Evolutionary conservation across 1,140 invertebrate genomes (phyloP).

Genomic region (Cyphomyrmex costatus): DNA sequence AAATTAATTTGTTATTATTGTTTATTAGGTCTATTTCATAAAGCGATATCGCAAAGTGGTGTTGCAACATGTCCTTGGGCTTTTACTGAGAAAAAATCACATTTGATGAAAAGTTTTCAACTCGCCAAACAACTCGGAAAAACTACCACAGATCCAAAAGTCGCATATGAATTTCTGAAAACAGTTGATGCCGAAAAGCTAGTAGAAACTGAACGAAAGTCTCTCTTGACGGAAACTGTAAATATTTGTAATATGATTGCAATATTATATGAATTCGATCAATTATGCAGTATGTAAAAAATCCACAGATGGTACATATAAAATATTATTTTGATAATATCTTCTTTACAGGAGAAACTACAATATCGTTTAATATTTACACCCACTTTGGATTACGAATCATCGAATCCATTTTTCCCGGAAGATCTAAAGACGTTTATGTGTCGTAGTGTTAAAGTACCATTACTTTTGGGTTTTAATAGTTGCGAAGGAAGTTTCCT

Average conservation of each 20-base stretch:
- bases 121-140: conserved; percentile 84
- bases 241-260: background rate
- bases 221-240: background rate
- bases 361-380: conserved; percentile 64
- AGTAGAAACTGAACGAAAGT: conserved; percentile 8
- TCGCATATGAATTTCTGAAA: conserved; percentile 85
- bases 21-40: conserved; percentile 87
- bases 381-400: conserved; percentile 78
- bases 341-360: conserved; percentile 69
- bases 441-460: conserved; percentile 87
- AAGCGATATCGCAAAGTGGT: conserved; percentile 89
- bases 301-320: background rate
- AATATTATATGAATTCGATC: background rate
- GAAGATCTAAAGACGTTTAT: conserved; percentile 77
- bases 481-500: conserved; percentile 87
- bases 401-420: conserved; percentile 83
- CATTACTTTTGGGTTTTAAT: conserved; percentile 89
- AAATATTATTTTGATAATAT: background rate
- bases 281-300: background rate
- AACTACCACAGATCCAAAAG: conserved; percentile 82
- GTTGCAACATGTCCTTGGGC: conserved; percentile 84
- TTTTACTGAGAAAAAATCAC: background rate
- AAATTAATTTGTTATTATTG: background rate
- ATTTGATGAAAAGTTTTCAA: conserved; percentile 74
- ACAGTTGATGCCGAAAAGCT: conserved; percentile 76